A percentile compares a stretch with the other conserved stretches of the same genome.
Conservation (phyloP, 2,888 invertebrate species). For the Adelphocoris suturalis region DNA sequence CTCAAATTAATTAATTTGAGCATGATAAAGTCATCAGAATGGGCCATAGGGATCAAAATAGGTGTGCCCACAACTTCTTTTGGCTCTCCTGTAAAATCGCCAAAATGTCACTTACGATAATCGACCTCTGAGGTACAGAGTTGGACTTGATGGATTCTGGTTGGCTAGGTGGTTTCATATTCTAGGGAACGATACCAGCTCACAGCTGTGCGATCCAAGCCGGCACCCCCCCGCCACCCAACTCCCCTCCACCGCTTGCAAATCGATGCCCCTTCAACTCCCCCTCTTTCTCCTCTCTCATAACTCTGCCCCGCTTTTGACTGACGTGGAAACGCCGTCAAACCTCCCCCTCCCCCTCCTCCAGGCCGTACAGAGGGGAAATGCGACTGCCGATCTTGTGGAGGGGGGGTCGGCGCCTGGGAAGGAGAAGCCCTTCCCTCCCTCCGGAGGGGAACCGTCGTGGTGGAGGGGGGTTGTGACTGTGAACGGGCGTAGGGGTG, state of each 20-base stretch:
- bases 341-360: background rate
- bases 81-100: no score
- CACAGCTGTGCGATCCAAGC: constrained; percentile 31
- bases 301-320: constrained; percentile 31
- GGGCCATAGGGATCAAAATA: no score
- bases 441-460: constrained; percentile 61
- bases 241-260: background rate
- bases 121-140: no score
- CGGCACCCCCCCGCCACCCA: background rate
- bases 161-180: no score
- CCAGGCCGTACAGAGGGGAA: background rate
- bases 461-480: constrained; percentile 73
- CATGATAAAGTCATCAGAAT: no score
- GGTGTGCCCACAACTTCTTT: no score
- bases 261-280: constrained; percentile 31
- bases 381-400: background rate
- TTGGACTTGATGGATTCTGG: no score
- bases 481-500: constrained; percentile 73
- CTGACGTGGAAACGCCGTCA: constrained; percentile 27
- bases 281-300: background rate
- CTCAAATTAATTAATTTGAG: no score
- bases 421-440: background rate
- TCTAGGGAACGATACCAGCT: background rate
- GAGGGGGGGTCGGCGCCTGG: background rate
- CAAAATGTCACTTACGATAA: no score